Evolutionary conservation across 1,140 invertebrate species (phyloP).

Genomic region (Protaetia brevitarsis): DNA sequence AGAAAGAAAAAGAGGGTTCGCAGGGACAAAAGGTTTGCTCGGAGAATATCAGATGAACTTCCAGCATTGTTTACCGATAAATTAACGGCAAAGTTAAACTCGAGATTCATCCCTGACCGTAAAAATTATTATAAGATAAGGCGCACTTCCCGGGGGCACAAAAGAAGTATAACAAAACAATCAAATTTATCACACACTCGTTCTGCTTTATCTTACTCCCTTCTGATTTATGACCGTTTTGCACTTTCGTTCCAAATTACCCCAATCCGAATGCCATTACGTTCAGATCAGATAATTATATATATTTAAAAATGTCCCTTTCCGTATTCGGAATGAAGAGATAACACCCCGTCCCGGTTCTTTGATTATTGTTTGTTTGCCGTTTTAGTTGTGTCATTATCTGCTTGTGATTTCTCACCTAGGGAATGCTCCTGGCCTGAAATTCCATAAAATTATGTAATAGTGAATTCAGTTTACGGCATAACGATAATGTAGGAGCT

Average conservation of each 20-base stretch:
- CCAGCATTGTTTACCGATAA: slow-evolving; percentile 10
- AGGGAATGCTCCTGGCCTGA: too few species aligned
- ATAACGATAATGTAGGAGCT: too few species aligned
- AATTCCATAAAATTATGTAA: too few species aligned
- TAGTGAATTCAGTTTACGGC: too few species aligned
- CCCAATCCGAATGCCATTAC: neutral
- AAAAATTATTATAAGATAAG: slow-evolving; percentile 13
- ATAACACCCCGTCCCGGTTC: neutral
- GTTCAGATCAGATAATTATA: slow-evolving; percentile 7
- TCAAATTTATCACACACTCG: slow-evolving; percentile 17
- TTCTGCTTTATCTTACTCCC: neutral
- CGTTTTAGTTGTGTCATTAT: neutral
- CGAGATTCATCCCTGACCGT: neutral
- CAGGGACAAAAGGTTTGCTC: neutral
- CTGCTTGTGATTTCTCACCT: too few species aligned
- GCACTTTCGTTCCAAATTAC: neutral
- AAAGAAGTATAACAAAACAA: slow-evolving; percentile 3
- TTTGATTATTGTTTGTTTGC: neutral
- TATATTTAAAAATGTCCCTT: neutral
- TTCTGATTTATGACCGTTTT: slow-evolving; percentile 3
- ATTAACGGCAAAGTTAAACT: neutral
- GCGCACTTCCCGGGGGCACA: neutral
- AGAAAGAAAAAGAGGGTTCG: neutral
- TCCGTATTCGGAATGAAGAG: neutral
- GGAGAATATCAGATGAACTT: neutral